Evolutionary conservation across 2,797 vertebrate species (phyloP).

Genomic region (Galaxias olidus): DNA sequence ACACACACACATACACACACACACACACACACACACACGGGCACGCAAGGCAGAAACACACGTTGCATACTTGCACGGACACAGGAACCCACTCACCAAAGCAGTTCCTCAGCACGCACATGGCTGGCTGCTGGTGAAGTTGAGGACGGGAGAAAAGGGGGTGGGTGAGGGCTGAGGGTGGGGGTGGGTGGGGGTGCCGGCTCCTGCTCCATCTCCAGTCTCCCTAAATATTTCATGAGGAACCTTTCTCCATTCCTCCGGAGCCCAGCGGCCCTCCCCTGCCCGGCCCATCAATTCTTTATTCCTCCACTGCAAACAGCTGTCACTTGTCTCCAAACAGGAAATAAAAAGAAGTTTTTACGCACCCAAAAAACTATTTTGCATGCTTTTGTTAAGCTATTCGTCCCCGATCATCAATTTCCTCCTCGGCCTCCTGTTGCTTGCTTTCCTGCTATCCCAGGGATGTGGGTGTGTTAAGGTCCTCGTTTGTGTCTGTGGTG

Average conservation of each 20-base stretch:
- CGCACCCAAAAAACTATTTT: constrained; percentile 42
- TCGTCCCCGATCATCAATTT: constrained; percentile 3
- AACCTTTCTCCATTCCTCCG: constrained; percentile 66
- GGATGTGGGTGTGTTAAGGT: too few relatives aligned
- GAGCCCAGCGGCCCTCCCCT: constrained; percentile 53
- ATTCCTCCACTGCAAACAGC: constrained; percentile 64
- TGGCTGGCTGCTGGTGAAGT: constrained; percentile 50
- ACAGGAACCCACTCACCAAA: constrained; percentile 51
- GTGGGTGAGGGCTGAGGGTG: too few relatives aligned
- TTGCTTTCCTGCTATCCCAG: not conserved
- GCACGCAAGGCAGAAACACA: constrained; percentile 23
- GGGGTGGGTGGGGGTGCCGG: too few relatives aligned
- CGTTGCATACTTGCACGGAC: constrained; percentile 9
- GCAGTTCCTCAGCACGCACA: constrained; percentile 46
- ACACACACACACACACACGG: constrained; percentile 22
- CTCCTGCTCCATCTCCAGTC: constrained; percentile 45
- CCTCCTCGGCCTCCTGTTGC: too few relatives aligned
- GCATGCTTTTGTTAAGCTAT: constrained; percentile 58
- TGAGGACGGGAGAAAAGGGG: constrained; percentile 50
- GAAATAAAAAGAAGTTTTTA: constrained; percentile 53
- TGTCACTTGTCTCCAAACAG: constrained; percentile 54
- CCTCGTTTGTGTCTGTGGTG: too few relatives aligned
- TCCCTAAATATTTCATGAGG: constrained; percentile 74
- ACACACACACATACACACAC: constrained; percentile 20
- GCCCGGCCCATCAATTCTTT: constrained; percentile 71